These are phyloP conservation scores for Phylloscopus trochilus DNA, from an alignment of 2,113 vertebrate genomes.

Conservation along the genomic window DNA sequence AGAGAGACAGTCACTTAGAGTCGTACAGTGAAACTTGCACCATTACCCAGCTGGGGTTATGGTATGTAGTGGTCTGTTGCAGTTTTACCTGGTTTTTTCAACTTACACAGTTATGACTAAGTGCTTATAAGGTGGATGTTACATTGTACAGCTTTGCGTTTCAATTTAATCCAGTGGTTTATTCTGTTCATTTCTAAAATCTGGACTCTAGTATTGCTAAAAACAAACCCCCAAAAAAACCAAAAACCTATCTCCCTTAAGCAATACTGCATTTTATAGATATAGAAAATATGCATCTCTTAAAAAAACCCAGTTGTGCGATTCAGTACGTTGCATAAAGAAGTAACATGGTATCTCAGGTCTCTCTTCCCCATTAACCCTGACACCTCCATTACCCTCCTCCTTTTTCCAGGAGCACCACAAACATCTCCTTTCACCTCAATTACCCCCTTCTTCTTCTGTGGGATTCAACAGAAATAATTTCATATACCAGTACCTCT, in stretches of 20 bases:
- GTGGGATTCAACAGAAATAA: not conserved
- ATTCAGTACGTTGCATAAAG: not conserved
- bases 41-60: not conserved
- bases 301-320: not conserved
- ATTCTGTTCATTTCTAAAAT: not conserved
- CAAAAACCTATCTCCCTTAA: not conserved
- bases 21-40: not conserved
- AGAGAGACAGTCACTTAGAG: not conserved
- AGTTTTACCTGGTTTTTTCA: not conserved
- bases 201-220: not conserved
- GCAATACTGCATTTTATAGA: not conserved
- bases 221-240: not conserved
- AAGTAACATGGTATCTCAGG: not conserved
- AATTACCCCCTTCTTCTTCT: not conserved
- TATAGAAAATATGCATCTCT: not conserved
- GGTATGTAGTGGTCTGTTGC: not conserved
- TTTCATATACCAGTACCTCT: not conserved
- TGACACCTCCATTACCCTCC: not conserved
- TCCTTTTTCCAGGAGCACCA: not conserved
- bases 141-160: not conserved
- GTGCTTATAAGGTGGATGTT: not conserved
- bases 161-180: not conserved
- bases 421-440: not conserved
- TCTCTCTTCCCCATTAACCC: not conserved
- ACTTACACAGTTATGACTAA: not conserved